Percentiles rank a stretch among this genome's conserved stretches.
Conservation (phyloP, 2,888 invertebrate species). For the Iselma pallidipennis region DNA sequence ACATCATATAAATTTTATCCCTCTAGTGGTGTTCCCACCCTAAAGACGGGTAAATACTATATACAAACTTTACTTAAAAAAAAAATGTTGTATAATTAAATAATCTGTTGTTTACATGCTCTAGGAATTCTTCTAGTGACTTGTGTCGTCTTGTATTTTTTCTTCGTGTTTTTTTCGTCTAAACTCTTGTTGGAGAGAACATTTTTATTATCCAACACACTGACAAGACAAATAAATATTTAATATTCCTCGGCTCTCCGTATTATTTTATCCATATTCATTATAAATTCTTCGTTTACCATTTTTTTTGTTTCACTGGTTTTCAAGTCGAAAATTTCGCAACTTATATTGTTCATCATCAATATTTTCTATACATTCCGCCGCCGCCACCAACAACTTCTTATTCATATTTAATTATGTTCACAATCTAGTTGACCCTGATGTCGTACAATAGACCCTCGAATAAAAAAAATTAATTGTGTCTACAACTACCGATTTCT, state of each 20-base stretch:
- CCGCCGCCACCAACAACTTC: background rate
- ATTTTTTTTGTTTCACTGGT: too few relatives aligned
- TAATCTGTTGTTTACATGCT: slow-evolving; percentile 26
- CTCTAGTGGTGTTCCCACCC: slow-evolving; percentile 20
- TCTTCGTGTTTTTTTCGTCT: background rate
- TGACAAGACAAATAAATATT: background rate
- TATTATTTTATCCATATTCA: background rate
- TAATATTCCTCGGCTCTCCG: background rate
- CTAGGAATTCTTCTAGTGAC: slow-evolving; percentile 15
- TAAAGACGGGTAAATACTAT: slow-evolving; percentile 23
- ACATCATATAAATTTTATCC: slow-evolving; percentile 24
- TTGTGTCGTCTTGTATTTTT: background rate
- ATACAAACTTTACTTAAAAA: slow-evolving; percentile 13
- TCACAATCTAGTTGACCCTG: background rate
- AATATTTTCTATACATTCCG: background rate
- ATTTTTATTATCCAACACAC: background rate
- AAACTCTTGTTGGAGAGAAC: background rate
- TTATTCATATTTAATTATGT: background rate
- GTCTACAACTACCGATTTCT: background rate
- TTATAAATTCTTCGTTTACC: background rate
- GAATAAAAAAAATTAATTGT: background rate
- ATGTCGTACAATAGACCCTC: background rate
- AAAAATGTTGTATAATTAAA: slow-evolving; percentile 26
- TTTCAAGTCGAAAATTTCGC: background rate
- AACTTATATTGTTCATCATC: background rate